Percentiles rank a stretch among this genome's conserved stretches.
These are phyloP conservation scores for Eulemur mongoz DNA, from an alignment of 2,797 vertebrate species.

Conservation along the genomic window DNA sequence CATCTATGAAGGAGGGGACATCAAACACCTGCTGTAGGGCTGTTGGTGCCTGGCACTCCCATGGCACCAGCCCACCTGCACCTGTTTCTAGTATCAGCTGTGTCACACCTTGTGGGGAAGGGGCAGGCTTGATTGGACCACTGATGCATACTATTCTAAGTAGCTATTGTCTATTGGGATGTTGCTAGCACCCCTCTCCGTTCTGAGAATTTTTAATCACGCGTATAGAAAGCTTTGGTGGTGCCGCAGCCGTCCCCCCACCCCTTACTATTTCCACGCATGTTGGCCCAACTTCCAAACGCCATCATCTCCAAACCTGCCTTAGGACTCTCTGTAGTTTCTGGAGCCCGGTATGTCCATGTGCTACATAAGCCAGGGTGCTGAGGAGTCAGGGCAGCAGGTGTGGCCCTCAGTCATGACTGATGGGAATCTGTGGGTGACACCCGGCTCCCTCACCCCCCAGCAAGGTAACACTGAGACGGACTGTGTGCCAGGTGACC, in stretches of 20 bases:
- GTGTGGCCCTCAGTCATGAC: background rate
- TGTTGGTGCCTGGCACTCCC: background rate
- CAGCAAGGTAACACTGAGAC: background rate
- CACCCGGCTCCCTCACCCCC: background rate
- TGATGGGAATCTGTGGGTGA: background rate
- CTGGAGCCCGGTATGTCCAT: background rate
- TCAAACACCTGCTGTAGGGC: background rate
- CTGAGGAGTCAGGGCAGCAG: background rate
- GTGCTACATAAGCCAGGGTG: background rate
- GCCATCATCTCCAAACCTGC: background rate
- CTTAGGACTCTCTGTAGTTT: background rate
- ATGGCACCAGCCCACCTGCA: background rate
- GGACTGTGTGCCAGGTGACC: background rate
- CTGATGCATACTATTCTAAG: too few relatives aligned
- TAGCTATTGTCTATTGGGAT: background rate
- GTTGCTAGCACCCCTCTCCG: background rate
- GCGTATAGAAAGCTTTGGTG: accelerated
- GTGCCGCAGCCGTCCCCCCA: accelerated
- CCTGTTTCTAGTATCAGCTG: background rate
- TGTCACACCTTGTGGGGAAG: background rate
- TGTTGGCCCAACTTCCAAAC: background rate
- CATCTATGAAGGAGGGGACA: background rate
- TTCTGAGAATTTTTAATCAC: background rate
- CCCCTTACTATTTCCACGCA: background rate
- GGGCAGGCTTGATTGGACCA: too few relatives aligned